A percentile compares a stretch with the other conserved stretches of the same genome.
phyloP scores from a whole-genome alignment of 2,113 vertebrate genomes.

The Ptyas mucosa region DNA sequence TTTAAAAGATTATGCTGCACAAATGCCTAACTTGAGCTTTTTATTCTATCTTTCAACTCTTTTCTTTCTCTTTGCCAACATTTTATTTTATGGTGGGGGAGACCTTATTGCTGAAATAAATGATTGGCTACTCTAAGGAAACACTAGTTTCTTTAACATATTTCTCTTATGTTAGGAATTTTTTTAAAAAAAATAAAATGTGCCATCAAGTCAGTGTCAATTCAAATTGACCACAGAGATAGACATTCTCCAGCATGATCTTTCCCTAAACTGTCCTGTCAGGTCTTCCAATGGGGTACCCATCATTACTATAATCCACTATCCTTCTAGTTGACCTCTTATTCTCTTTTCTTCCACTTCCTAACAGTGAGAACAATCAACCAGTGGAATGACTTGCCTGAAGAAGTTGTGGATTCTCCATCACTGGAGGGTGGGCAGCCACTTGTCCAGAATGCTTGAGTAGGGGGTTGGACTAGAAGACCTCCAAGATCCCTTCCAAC shows the following conservation, averaged over 20 bases:
- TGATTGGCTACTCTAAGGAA: not conserved
- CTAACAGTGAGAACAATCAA: no score
- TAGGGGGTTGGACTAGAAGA: no score
- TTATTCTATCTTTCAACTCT: not conserved
- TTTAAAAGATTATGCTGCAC: not conserved
- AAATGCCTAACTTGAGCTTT: not conserved
- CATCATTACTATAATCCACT: not conserved
- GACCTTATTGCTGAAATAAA: not conserved
- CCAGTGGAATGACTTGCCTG: no score
- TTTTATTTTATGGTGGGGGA: not conserved
- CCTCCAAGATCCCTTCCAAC: no score
- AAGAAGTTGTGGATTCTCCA: no score
- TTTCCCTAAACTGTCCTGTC: not conserved
- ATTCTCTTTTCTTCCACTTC: no score
- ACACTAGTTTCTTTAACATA: not conserved
- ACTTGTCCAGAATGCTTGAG: no score
- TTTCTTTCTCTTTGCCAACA: not conserved
- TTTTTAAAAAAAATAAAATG: not conserved
- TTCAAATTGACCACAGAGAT: not conserved
- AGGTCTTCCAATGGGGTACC: not conserved
- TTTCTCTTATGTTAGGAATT: not conserved
- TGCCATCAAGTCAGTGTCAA: not conserved
- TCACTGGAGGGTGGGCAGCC: no score
- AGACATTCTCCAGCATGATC: not conserved
- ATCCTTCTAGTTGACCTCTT: not conserved